Conservation (phyloP, 2,113 vertebrate genomes). For the Pampusana beccarii region DNA sequence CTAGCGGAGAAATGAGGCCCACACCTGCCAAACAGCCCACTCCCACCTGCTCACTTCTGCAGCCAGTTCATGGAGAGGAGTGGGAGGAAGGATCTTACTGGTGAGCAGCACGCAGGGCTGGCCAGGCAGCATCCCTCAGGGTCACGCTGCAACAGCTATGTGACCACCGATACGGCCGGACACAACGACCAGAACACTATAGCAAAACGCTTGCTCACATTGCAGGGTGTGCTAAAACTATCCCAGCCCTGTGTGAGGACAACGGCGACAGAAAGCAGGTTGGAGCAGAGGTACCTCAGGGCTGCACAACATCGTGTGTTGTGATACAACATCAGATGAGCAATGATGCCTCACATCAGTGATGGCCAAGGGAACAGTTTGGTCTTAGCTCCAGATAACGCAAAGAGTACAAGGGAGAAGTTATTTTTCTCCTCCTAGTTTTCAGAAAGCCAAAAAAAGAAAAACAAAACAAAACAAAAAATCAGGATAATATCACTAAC, state of each 20-base stretch:
- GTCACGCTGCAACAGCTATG: background rate
- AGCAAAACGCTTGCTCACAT: fast-evolving
- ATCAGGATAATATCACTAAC: background rate
- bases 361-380: background rate
- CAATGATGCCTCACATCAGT: background rate
- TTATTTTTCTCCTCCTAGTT: background rate
- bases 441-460: background rate
- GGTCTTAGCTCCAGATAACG: background rate
- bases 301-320: background rate
- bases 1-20: background rate
- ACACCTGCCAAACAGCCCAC: too few species aligned
- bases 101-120: background rate
- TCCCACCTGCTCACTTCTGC: background rate
- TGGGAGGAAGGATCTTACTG: background rate
- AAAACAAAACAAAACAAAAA: background rate
- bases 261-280: background rate
- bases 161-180: background rate
- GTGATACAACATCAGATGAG: too few species aligned
- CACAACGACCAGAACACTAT: too few species aligned
- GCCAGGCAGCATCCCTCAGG: background rate
- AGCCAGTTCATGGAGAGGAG: fast-evolving
- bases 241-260: too few species aligned
- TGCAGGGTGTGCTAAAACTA: too few species aligned
- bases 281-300: background rate
- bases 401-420: background rate